Evolutionary conservation across 1,140 invertebrate genomes (phyloP), one percentile per base, ranked within the genome.

Genomic region (Rhynchophorus ferrugineus): DNA sequence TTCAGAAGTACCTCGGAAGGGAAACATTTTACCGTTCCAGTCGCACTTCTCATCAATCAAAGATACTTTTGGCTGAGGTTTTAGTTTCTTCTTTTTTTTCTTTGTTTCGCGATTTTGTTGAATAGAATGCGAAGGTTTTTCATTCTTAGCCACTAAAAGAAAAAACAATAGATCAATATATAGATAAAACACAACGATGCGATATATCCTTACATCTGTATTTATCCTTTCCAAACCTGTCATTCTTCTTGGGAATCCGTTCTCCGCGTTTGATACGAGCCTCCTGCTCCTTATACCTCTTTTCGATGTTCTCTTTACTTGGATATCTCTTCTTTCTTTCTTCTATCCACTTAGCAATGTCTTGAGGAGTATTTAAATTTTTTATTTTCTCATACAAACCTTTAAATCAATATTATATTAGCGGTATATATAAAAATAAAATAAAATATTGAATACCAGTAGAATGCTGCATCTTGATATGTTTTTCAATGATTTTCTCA

Each of bases 391-490:
- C 76, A 61, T 83, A 91, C 14, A 91, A 65, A 11, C 89, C 88
- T 52, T 3, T 37, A n/a, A 37, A 37, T 8, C 5, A 29, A 29
- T 29, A 29, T 29, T 6, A 29, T n/a, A n/a, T n/a, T n/a, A n/a
- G n/a, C n/a, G n/a, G n/a, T n/a, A n/a, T n/a, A n/a, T 33, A 11
- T 33, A 33, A 6, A 6, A 33, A 11, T 11, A 33, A 33, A 33
- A 33, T 33, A 33, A 33, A 6, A 33, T 33, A 33, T 33, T 33
- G 11, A 33, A 34, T 52, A 52, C 50, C 50, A 18, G 81, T 82
- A 14, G 73, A 73, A 69, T 93, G 90, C 72, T 92, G 87, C 73
- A 85, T 81, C 69, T 78, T 72, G 56, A 89, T 80, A 63, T 93
- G 90, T 59, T 83, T 82, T 45, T 84, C 80, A 11, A 94, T 77